These are phyloP conservation scores for Digitonthophagus gazella DNA, from an alignment of 2,888 invertebrate genomes.

Conservation along the genomic window DNA sequence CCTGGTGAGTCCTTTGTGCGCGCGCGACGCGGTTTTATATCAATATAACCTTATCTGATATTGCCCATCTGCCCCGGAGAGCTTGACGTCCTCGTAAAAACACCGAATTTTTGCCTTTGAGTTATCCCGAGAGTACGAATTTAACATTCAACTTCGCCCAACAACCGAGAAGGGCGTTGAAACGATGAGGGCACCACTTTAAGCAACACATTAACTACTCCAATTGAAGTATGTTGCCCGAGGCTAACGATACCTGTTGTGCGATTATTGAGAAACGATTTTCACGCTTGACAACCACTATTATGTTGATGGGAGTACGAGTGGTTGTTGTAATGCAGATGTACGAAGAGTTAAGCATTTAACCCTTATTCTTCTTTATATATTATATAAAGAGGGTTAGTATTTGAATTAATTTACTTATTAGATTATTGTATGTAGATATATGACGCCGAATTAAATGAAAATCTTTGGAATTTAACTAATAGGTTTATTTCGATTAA, in stretches of 20 bases:
- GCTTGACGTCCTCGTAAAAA: neutral
- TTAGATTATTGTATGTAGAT: no score
- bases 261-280: neutral
- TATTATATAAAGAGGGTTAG: no score
- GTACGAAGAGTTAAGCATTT: neutral
- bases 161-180: neutral
- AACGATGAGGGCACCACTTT: no score
- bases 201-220: neutral
- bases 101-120: neutral
- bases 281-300: neutral
- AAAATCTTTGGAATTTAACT: no score
- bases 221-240: slow-evolving; percentile 4
- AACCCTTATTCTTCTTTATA: no score
- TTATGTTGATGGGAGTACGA: neutral
- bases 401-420: no score
- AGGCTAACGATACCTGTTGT: slow-evolving; percentile 13
- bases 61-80: slow-evolving; percentile 32
- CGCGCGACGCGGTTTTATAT: slow-evolving; percentile 46
- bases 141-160: neutral
- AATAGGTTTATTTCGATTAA: no score
- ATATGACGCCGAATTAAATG: no score
- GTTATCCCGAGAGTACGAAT: neutral
- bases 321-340: neutral
- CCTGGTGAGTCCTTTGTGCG: slow-evolving; percentile 40
- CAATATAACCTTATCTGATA: slow-evolving; percentile 46